A percentile compares a stretch with the other conserved stretches of the same genome.
Conservation (phyloP, 1,140 invertebrate genomes). For the Plodia interpunctella region DNA sequence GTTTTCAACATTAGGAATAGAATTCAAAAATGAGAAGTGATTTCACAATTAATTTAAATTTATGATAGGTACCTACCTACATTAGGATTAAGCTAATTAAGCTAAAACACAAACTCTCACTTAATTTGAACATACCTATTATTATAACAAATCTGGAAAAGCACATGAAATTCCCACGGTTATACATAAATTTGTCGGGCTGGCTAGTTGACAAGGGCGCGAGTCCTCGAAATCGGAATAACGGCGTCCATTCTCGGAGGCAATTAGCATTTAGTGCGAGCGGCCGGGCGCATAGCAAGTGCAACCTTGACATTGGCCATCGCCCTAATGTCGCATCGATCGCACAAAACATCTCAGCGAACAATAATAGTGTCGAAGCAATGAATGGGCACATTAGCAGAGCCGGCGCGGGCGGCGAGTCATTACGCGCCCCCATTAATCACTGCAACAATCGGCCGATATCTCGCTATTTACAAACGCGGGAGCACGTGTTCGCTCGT, state of each 20-base stretch:
- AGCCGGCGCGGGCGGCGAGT: constrained; percentile 56
- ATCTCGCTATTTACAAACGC: constrained; percentile 76
- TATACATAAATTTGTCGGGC: not conserved
- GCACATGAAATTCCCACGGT: not conserved
- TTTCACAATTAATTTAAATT: no score
- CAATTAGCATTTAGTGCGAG: constrained; percentile 43
- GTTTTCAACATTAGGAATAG: no score
- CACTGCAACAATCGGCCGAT: constrained; percentile 76
- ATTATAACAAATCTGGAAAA: no score
- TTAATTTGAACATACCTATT: no score
- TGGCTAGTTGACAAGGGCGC: constrained; percentile 2
- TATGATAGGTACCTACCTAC: no score
- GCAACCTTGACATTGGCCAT: constrained; percentile 71
- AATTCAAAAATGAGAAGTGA: no score
- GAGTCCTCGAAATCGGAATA: constrained; percentile 23
- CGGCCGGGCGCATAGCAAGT: constrained; percentile 54
- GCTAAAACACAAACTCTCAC: no score
- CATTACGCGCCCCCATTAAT: constrained; percentile 74
- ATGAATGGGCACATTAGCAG: constrained; percentile 72
- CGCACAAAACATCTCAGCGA: constrained; percentile 66
- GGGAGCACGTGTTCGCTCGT: constrained; percentile 73
- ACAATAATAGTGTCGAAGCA: constrained; percentile 69
- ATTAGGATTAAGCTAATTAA: no score
- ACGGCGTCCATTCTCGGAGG: constrained; percentile 31
- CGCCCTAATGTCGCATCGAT: constrained; percentile 63